Conservation (phyloP, 2,113 vertebrate species). For the Oxyura jamaicensis region DNA sequence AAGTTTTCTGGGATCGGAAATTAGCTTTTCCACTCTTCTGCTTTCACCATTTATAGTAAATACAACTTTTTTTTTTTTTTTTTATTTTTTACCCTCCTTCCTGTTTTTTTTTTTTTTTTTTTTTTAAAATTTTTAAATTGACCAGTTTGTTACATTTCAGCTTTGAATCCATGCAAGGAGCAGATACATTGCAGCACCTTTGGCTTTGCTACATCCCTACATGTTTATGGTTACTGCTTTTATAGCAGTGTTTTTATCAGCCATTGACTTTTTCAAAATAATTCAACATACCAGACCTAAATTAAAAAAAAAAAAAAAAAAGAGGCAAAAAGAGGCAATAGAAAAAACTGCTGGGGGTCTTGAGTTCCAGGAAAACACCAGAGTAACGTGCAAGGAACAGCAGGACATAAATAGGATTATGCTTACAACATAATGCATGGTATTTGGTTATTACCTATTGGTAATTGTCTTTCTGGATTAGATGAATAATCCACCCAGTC, state of each 20-base stretch:
- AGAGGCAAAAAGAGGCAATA: background rate
- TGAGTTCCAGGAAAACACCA: background rate
- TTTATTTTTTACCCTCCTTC: background rate
- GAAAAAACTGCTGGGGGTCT: background rate
- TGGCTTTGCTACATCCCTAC: background rate
- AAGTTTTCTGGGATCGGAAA: background rate
- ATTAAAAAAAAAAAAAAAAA: background rate
- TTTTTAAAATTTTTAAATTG: background rate
- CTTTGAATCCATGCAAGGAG: background rate
- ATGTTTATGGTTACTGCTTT: background rate
- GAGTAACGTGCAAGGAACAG: background rate
- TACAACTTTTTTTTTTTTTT: too few relatives aligned
- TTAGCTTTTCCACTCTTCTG: background rate
- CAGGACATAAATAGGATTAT: background rate
- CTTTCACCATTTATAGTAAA: background rate
- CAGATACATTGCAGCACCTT: background rate
- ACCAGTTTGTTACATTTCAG: background rate
- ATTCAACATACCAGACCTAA: fast-evolving
- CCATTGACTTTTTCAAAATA: background rate
- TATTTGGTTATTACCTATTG: background rate
- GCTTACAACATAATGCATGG: background rate
- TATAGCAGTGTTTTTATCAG: background rate
- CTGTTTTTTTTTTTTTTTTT: background rate
- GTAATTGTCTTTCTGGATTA: background rate
- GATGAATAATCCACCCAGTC: background rate